These are phyloP conservation scores for Tachina lurida DNA, from an alignment of 2,888 invertebrate species.

Conservation along the genomic window DNA sequence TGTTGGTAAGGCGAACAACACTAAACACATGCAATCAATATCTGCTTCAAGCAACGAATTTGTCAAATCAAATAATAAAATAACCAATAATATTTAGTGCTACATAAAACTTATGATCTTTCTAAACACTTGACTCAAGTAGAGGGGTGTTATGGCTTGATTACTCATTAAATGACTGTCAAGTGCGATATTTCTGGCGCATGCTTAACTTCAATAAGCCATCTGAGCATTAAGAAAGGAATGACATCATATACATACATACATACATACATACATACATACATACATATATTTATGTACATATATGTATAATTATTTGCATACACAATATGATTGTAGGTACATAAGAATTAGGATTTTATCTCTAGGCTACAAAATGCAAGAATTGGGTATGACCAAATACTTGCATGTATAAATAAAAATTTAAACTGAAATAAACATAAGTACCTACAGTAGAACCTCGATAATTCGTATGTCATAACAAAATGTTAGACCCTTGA, in stretches of 20 bases:
- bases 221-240: conserved; percentile 46
- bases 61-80: conserved; percentile 47
- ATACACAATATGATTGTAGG: not conserved
- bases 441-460: too few species aligned
- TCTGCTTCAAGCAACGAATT: conserved; percentile 11
- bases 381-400: not conserved
- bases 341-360: conserved; percentile 47
- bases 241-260: conserved; percentile 56
- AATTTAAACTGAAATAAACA: conserved; percentile 6
- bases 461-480: too few species aligned
- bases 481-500: too few species aligned
- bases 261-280: not conserved
- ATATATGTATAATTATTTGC: not conserved
- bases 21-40: conserved; percentile 7
- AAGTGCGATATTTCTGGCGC: conserved; percentile 61
- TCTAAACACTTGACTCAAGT: conserved; percentile 24
- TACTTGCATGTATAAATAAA: too few species aligned
- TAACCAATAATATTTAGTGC: conserved; percentile 49
- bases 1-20: conserved; percentile 17
- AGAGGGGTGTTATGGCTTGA: not conserved
- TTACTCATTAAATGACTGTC: conserved; percentile 15
- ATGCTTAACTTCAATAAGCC: conserved; percentile 59
- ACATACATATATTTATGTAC: not conserved
- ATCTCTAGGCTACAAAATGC: conserved; percentile 37
- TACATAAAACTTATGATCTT: conserved; percentile 47